Base-by-base conservation (phyloP, 2,888 invertebrate species). In the Pteria penguin region DNA sequence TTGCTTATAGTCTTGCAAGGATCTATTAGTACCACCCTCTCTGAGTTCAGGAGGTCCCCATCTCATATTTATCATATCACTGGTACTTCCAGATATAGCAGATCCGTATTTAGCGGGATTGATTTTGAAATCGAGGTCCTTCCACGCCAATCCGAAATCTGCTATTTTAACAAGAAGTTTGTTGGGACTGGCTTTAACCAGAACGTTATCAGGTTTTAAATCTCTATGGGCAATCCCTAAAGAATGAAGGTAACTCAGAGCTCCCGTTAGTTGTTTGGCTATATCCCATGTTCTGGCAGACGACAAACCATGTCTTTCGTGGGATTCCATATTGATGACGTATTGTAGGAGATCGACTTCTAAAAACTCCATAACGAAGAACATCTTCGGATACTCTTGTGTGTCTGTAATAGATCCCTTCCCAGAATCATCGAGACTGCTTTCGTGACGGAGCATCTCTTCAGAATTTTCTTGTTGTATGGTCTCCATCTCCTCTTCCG, bases 201-300 rank as follows among this genome's bases (percentile, higher is more conserved):
- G 66, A n/a, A 80, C 78, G 58, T 80, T 80, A 67, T 80, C 80
- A 18, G 80, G 80, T 58, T 80, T 80, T 22, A 80, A 26, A 45
- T 80, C 80, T 29, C 78, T 66, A 31, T 80, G 80, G n/a, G 69
- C 78, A 22, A 80, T 76, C 1, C 60, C 45, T 22, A 70, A 36
- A 22, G 71, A 66, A 54, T 80, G 80, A 0, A 80, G 61, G 26
- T 80, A 80, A 45, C 63, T 62, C 29, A 80, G 31, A 14, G 80
- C 80, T 61, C 74, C 75, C 24, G 68, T 58, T 22, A 80, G 71
- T 60, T 80, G 78, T 58, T 74, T 61, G n/a, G 76, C 80, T 8
- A 80, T 61, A 27, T 65, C 62, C 80, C 80, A 80, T n/a, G 68
- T 58, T 36, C 70, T 69, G 11, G 61, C 61, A 2, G 33, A 24